A percentile compares a stretch with the other conserved stretches of the same genome.
Evolutionary conservation across 2,888 invertebrate genomes (phyloP).

Genomic region (Cremastinae sp.): DNA sequence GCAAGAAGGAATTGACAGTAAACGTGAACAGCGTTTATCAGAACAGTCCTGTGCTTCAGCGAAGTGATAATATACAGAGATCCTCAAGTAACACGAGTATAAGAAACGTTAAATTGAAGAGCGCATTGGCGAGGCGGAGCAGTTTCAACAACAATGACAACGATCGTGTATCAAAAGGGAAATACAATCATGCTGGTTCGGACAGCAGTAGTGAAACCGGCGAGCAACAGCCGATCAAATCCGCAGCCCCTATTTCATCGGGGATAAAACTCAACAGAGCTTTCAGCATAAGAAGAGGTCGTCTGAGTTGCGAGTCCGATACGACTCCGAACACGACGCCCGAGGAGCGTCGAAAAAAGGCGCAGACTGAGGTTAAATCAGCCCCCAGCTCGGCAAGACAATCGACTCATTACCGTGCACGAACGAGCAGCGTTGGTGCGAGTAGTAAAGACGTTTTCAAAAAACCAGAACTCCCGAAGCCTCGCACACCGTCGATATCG

Average conservation of each 20-base stretch:
- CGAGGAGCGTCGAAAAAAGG: conserved; percentile 71
- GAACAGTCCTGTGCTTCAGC: conserved; percentile 69
- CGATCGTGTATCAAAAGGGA: conserved; percentile 65
- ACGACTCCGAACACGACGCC: conserved; percentile 75
- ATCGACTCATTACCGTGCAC: conserved; percentile 68
- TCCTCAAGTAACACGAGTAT: conserved; percentile 81
- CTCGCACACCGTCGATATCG: conserved; percentile 79
- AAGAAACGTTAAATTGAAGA: conserved; percentile 70
- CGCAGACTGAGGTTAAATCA: conserved; percentile 69
- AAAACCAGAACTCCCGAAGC: conserved; percentile 68
- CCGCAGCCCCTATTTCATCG: conserved; percentile 68
- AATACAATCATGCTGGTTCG: conserved; percentile 65
- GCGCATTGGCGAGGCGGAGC: conserved; percentile 67
- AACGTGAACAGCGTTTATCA: conserved; percentile 62
- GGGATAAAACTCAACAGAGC: conserved; percentile 74
- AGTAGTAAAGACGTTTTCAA: conserved; percentile 68
- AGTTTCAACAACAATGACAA: conserved; percentile 72
- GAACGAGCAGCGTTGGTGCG: conserved; percentile 66
- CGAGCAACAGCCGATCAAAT: conserved; percentile 65
- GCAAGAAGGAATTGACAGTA: conserved; percentile 65
- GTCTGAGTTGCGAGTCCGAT: conserved; percentile 73
- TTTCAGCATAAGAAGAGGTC: conserved; percentile 74
- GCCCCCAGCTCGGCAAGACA: conserved; percentile 65
- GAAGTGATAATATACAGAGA: conserved; percentile 77
- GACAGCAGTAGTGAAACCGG: conserved; percentile 75